phyloP scores from a whole-genome alignment of 2,888 invertebrate genomes.

The Drosophila lutescens region DNA sequence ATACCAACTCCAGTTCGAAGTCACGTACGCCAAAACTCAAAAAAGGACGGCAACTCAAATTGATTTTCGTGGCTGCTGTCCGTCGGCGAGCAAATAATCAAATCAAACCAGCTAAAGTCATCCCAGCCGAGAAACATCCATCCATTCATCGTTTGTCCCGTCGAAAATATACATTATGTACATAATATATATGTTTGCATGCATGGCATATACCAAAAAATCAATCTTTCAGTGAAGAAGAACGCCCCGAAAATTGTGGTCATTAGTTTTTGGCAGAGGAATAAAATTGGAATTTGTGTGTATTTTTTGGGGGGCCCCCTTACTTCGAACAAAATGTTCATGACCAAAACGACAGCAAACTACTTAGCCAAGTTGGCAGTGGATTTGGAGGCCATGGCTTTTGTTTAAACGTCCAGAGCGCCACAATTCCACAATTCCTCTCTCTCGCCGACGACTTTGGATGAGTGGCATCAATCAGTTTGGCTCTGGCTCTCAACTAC shows the following conservation, averaged over 20 bases:
- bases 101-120: constrained; percentile 48
- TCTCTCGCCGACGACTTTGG: constrained; percentile 39
- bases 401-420: constrained; percentile 57
- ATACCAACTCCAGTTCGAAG: constrained; percentile 38
- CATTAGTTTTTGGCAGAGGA: constrained; percentile 64
- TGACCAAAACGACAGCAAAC: constrained; percentile 55
- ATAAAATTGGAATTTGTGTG: constrained; percentile 48
- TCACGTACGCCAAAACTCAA: constrained; percentile 54
- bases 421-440: constrained; percentile 2
- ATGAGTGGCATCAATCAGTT: constrained; percentile 73
- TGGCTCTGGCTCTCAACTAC: constrained; percentile 17
- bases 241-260: constrained; percentile 73
- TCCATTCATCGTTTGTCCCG: constrained; percentile 25
- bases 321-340: constrained; percentile 47
- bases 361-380: constrained; percentile 57
- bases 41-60: constrained; percentile 54
- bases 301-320: constrained; percentile 7
- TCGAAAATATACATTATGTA: constrained; percentile 12
- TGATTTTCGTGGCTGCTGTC: constrained; percentile 67
- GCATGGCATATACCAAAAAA: constrained; percentile 44
- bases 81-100: constrained; percentile 67
- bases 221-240: constrained; percentile 58
- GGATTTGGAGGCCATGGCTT: constrained; percentile 41
- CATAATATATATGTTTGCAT: background rate
- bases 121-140: constrained; percentile 43